Conservation (phyloP, 2,888 invertebrate species). For the Sialis fuliginosa region DNA sequence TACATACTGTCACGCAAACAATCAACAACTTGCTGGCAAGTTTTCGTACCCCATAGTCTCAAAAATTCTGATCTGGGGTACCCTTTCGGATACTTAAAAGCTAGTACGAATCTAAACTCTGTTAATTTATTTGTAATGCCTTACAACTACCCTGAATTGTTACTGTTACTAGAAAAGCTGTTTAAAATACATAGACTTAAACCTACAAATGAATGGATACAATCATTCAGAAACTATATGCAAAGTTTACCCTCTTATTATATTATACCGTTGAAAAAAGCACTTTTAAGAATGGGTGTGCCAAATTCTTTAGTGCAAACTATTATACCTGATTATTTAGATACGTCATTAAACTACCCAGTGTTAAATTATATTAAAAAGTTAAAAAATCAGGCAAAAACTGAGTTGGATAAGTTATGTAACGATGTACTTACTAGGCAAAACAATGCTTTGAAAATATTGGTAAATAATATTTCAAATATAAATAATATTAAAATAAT, state of each 20-base stretch:
- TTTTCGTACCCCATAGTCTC: slow-evolving; percentile 82
- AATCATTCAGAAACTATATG: slow-evolving; percentile 84
- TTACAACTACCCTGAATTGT: slow-evolving; percentile 90
- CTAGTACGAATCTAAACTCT: slow-evolving; percentile 79
- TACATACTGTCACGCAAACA: slow-evolving; percentile 89
- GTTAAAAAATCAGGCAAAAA: slow-evolving; percentile 84
- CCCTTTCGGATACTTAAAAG: slow-evolving; percentile 96
- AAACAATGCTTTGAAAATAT: slow-evolving; percentile 17
- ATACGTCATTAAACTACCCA: slow-evolving; percentile 82
- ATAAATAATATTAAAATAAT: slow-evolving; percentile 52
- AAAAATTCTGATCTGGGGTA: slow-evolving; percentile 76
- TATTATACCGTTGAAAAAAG: slow-evolving; percentile 70
- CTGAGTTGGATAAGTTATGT: slow-evolving; percentile 76
- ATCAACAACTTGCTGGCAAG: slow-evolving; percentile 94
- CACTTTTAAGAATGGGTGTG: slow-evolving; percentile 79
- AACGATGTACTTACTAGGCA: slow-evolving; percentile 55
- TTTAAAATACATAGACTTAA: slow-evolving; percentile 81
- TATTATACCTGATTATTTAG: slow-evolving; percentile 78
- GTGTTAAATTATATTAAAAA: slow-evolving; percentile 89
- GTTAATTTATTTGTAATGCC: slow-evolving; percentile 96
- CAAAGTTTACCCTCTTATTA: slow-evolving; percentile 94
- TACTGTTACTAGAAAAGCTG: slow-evolving; percentile 83
- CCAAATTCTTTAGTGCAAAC: slow-evolving; percentile 64
- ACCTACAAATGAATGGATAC: slow-evolving; percentile 81
- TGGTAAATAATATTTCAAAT: background rate